phyloP scores from a whole-genome alignment of 92 coral and sea anemone genomes.

The Palythoa heliodiscus region DNA sequence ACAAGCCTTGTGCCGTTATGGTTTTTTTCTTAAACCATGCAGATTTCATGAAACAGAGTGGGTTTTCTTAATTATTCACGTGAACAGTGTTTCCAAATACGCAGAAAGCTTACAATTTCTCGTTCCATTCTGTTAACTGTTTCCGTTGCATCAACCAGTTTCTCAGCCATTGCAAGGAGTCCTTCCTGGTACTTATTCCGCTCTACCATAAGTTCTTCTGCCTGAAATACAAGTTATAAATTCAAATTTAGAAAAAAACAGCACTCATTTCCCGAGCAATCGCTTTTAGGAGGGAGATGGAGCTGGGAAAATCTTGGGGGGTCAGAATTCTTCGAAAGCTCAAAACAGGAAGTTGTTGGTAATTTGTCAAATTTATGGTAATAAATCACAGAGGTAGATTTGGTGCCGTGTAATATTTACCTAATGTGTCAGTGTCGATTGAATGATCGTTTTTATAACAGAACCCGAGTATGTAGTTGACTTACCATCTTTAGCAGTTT shows the following conservation, averaged over 20 bases:
- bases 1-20: too few species aligned
- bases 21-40: too few species aligned
- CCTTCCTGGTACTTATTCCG: conserved; percentile 68
- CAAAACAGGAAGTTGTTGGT: too few species aligned
- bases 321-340: too few species aligned
- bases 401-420: too few species aligned
- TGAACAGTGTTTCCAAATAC: neutral
- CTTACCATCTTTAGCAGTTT: conserved; percentile 74
- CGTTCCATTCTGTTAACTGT: conserved; percentile 85
- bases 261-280: neutral
- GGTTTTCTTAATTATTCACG: neutral
- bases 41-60: neutral
- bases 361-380: too few species aligned
- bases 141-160: conserved; percentile 83
- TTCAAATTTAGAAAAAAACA: neutral
- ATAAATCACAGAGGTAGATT: too few species aligned
- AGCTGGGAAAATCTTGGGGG: too few species aligned
- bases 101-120: conserved; percentile 62
- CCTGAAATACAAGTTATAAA: conserved; percentile 41
- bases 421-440: too few species aligned
- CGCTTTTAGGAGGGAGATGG: too few species aligned
- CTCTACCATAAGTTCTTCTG: conserved; percentile 73
- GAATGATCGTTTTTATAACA: too few species aligned
- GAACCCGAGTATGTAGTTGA: neutral
- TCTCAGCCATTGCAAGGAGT: conserved; percentile 80